Evolutionary conservation across 2,888 invertebrate species (phyloP), one percentile per base, ranked within the genome.

Genomic region (Apoda limacodes): DNA sequence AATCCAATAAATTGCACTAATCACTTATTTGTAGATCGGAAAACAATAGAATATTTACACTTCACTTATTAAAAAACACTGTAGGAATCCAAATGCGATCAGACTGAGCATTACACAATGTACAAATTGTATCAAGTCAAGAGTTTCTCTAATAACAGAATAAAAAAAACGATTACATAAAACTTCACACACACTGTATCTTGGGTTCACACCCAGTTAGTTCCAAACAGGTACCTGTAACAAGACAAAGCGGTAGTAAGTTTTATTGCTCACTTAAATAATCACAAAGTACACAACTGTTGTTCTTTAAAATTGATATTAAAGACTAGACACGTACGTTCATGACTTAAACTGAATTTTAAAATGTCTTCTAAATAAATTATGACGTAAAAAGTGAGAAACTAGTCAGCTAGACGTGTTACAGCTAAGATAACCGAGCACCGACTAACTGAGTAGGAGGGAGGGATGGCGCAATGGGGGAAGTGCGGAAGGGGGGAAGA

Each of bases 171-270:
- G 67, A 70, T 78, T 76, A 74, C 67, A 76, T 75, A 75, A 76
- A 78, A 71, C 66, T 67, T 65, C 67, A 65, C 67, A 71, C 68
- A 70, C 72, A 61, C 59, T 63, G 68, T 70, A 74, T 69, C 75
- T 17, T 71, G 68, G 66, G 75, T 62, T 74, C 76, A 76, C 76
- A 80, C 76, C 76, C 75, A 68, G 69, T n/a, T n/a, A n/a, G n/a
- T 65, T 68, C 68, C 68, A 62, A 70, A 64, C 63, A 67, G 63
- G 67, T 78, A 76, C 78, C 78, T 80, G 76, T 63, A 78, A 78
- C 72, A 74, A 80, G 72, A 76, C 76, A 78, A 75, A 75, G 74
- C 72, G 53, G 52, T 59, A 52, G 60, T 72, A 60, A 71, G 61
- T 7, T 6, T 17, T 17, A 17, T 17, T 17, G 7, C 17, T 6